Percentiles rank a stretch among this genome's conserved stretches.
Evolutionary conservation across 1,140 invertebrate species (phyloP).

Genomic region (Drosophila pruinosa): DNA sequence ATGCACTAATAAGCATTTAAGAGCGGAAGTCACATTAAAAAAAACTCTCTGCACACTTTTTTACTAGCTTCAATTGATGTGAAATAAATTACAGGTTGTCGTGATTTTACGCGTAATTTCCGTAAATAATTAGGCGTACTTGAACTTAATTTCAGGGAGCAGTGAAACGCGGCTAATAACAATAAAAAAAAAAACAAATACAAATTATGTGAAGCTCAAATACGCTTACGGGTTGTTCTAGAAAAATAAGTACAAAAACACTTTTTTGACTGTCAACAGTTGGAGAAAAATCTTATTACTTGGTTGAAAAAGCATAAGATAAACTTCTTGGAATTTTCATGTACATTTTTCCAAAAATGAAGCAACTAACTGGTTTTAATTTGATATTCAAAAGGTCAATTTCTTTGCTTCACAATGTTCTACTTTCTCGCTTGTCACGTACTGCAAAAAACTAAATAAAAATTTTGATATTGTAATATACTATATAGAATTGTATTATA

Average conservation of each 20-base stretch:
- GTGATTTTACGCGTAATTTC: conserved; percentile 80
- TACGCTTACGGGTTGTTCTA: background rate
- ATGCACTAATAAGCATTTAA: background rate
- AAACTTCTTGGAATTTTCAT: background rate
- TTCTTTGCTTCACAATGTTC: background rate
- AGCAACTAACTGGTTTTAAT: background rate
- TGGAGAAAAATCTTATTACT: background rate
- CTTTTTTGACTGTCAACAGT: background rate
- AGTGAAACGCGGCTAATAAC: conserved; percentile 20
- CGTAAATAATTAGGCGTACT: conserved; percentile 70
- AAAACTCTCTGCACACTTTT: background rate
- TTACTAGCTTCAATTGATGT: conserved; percentile 63
- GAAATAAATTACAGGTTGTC: conserved; percentile 73
- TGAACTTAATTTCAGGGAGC: conserved; percentile 23
- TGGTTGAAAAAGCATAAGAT: no score
- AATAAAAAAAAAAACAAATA: conserved; percentile 16
- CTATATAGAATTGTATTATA: background rate
- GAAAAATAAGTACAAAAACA: background rate
- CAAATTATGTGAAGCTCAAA: conserved; percentile 38
- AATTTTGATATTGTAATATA: background rate
- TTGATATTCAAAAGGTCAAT: background rate
- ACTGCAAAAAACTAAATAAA: background rate
- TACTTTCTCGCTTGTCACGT: background rate
- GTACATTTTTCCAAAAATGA: background rate
- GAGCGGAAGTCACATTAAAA: conserved; percentile 3